These are phyloP conservation scores for Cosmopolites sordidus DNA, from an alignment of 2,888 invertebrate species.

Conservation along the genomic window DNA sequence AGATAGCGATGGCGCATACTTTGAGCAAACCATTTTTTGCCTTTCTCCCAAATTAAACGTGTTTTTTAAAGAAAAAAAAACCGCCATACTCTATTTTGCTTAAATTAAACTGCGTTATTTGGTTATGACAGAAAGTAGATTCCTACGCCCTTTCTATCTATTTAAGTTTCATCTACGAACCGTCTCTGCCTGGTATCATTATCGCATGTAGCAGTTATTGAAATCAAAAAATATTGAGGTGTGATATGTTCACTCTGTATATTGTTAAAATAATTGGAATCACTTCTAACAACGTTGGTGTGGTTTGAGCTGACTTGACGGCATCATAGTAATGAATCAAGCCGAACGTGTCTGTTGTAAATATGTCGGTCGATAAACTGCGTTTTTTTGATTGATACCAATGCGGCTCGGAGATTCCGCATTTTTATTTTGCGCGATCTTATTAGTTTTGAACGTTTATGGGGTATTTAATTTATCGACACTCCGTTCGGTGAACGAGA, in stretches of 20 bases:
- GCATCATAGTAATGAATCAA: constrained; percentile 21
- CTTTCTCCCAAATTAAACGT: no score
- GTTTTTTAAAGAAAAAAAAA: no score
- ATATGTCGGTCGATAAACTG: constrained; percentile 12
- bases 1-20: no score
- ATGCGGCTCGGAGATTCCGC: background rate
- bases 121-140: no score
- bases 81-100: no score
- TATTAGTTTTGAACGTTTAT: constrained; percentile 2
- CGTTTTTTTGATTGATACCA: background rate
- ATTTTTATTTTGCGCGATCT: background rate
- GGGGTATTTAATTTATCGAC: background rate
- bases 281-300: constrained; percentile 30
- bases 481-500: background rate
- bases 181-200: no score
- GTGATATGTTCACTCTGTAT: constrained; percentile 13
- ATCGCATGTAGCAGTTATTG: no score
- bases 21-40: no score
- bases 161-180: no score
- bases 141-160: no score
- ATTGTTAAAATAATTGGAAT: constrained; percentile 32
- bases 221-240: no score
- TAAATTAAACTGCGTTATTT: no score
- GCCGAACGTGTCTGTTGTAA: constrained; percentile 17
- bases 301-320: constrained; percentile 10